Evolutionary conservation across 2,888 invertebrate genomes (phyloP).

Genomic region (Aelia acuminata): DNA sequence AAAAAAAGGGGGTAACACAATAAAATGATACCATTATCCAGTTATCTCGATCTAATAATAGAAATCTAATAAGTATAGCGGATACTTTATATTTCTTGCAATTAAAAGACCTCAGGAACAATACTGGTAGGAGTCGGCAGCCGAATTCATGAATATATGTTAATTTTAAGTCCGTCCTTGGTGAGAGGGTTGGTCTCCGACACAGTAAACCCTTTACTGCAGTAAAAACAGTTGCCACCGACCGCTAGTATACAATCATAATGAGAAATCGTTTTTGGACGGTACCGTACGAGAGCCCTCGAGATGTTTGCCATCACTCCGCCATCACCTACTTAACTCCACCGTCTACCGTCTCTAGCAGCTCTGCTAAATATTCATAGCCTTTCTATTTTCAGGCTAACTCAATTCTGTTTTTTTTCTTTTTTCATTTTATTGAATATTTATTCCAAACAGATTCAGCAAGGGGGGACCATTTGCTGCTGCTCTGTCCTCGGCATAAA

Average conservation of each 20-base stretch:
- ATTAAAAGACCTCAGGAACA: neutral
- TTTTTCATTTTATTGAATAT: constrained; percentile 39
- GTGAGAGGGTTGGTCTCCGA: constrained; percentile 23
- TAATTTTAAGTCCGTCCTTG: constrained; percentile 5
- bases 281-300: constrained; percentile 40
- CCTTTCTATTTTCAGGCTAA: constrained; percentile 39
- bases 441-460: constrained; percentile 41
- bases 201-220: neutral
- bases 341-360: neutral
- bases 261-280: constrained; percentile 34
- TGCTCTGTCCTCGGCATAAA: constrained; percentile 44
- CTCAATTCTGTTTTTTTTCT: neutral
- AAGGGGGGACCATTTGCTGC: neutral
- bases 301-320: neutral
- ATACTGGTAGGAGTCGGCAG: constrained; percentile 32
- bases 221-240: constrained; percentile 14
- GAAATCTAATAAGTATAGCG: neutral
- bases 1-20: too few relatives aligned
- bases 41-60: neutral
- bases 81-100: neutral
- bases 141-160: constrained; percentile 43
- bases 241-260: constrained; percentile 30
- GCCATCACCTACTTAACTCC: constrained; percentile 11
- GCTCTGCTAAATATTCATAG: constrained; percentile 45
- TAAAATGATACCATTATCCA: neutral